Conservation (phyloP, 2,113 vertebrate species). For the Amphiprion percula region DNA sequence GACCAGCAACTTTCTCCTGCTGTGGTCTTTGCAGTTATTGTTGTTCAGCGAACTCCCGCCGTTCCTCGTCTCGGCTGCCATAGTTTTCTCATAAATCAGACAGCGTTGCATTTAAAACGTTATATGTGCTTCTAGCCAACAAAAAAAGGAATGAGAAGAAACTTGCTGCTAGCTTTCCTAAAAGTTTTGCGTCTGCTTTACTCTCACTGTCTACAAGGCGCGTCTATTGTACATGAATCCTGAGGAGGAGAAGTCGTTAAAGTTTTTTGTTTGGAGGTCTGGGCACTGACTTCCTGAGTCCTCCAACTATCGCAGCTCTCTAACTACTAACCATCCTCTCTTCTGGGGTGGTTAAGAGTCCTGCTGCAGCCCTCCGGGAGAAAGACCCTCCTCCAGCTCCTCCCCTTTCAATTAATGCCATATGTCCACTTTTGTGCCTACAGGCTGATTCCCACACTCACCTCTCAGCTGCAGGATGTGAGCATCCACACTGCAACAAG, state of each 20-base stretch:
- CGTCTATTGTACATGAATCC: neutral
- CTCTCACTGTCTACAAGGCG: neutral
- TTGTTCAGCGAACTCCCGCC: slow-evolving; percentile 90
- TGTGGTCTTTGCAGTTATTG: slow-evolving; percentile 86
- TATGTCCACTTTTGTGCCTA: neutral
- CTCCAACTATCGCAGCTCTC: neutral
- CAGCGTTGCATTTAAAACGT: slow-evolving; percentile 90
- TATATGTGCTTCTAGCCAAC: slow-evolving; percentile 8
- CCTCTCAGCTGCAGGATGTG: neutral
- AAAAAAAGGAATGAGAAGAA: neutral
- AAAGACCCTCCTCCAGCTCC: slow-evolving; percentile 53
- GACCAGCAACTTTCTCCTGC: slow-evolving; percentile 90
- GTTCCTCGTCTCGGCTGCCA: slow-evolving; percentile 91
- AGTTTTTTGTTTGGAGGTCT: neutral
- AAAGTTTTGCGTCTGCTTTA: neutral
- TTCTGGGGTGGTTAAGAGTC: neutral
- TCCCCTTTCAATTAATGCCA: slow-evolving; percentile 61
- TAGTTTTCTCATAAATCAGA: slow-evolving; percentile 95
- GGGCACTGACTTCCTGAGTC: no score
- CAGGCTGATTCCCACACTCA: slow-evolving; percentile 11
- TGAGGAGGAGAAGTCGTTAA: slow-evolving; percentile 7
- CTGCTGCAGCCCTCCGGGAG: slow-evolving; percentile 16
- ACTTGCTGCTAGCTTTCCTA: fast-evolving
- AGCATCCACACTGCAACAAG: neutral
- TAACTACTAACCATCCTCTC: slow-evolving; percentile 36